phyloP scores from a whole-genome alignment of 2,113 vertebrate genomes.

The Varanus salvator region DNA sequence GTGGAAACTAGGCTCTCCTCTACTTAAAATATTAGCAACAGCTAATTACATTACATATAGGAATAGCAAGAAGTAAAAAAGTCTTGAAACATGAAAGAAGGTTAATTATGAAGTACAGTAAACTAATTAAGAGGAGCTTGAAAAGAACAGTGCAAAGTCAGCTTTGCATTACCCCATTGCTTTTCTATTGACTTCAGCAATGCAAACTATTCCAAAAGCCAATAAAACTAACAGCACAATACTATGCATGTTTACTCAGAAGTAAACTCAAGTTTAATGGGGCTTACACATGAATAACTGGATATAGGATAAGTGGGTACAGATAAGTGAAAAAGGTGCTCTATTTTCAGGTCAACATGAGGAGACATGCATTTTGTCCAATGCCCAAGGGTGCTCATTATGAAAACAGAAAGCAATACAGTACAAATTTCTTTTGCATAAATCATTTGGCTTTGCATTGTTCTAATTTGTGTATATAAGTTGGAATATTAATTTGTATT shows the following conservation, averaged over 20 bases:
- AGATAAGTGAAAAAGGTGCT: constrained; percentile 18
- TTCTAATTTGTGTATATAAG: constrained; percentile 29
- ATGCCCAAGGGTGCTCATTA: constrained; percentile 50
- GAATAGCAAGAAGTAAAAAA: not conserved
- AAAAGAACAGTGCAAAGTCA: constrained; percentile 59
- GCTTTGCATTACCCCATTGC: constrained; percentile 43
- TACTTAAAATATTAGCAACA: constrained; percentile 45
- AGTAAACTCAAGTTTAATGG: not conserved
- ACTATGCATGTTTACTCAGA: not conserved
- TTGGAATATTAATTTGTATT: constrained; percentile 22
- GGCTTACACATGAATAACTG: not conserved
- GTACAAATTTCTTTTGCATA: not conserved
- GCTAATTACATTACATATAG: constrained; percentile 52
- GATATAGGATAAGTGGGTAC: not conserved
- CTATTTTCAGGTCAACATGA: constrained; percentile 41
- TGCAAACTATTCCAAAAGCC: constrained; percentile 52
- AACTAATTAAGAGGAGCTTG: constrained; percentile 64
- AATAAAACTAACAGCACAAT: not conserved
- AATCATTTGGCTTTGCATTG: constrained; percentile 12
- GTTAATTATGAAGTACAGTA: constrained; percentile 49
- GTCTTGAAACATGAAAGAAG: constrained; percentile 54
- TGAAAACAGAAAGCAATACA: constrained; percentile 55
- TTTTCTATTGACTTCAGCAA: constrained; percentile 55
- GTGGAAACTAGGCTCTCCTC: not conserved
- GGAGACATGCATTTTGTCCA: constrained; percentile 41